Evolutionary conservation across 1,140 invertebrate species (phyloP), one percentile per base, ranked within the genome.

Genomic region (Anoplophora glabripennis): DNA sequence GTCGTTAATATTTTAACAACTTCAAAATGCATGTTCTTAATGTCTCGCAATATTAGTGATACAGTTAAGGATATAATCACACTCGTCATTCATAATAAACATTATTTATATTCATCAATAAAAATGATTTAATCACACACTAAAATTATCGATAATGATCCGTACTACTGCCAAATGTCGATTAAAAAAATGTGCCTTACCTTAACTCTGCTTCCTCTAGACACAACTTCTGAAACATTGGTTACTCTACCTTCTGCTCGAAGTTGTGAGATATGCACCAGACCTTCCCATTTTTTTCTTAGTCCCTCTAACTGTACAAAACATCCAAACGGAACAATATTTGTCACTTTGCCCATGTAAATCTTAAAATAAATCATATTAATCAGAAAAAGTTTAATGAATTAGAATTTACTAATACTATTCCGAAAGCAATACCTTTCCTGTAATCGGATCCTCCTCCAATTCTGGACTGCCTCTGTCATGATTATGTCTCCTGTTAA

Each of bases 261-360:
- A 17, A 98, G 76, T 78, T 99, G 94, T 9, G 96, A 99, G 65
- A 99, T 98, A 72, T 99, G 98, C 7, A 98, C 94, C 0, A 99
- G 79, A 1, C 98, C 98, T 77, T 99, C 97, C 85, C 89, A 93
- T 54, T 92, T 82, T 54, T 87, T 84, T 46, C 87, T 83, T 7
- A 99, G 79, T 0, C 95, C 94, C 73, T 98, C 94, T 5, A 99
- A 76, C 76, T 96, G 93, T 0, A 99, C 93, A 80, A 99, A 99
- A 77, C 96, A 98, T 1, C 97, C 98, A 80, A 99, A 99, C 35
- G 91, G 86, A 28, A 98, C 93, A 61, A 99, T 92, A 70, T 95
- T 98, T 4, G 92, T 92, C 0, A 99, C 93, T 79, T 94, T 90
- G 0, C 95, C 97, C 64, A 85, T 83, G 74, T 98, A 99, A 68